Evolutionary conservation across 2,888 invertebrate species (phyloP), one percentile per base, ranked within the genome.

Genomic region (Drosophila kambysellisi): DNA sequence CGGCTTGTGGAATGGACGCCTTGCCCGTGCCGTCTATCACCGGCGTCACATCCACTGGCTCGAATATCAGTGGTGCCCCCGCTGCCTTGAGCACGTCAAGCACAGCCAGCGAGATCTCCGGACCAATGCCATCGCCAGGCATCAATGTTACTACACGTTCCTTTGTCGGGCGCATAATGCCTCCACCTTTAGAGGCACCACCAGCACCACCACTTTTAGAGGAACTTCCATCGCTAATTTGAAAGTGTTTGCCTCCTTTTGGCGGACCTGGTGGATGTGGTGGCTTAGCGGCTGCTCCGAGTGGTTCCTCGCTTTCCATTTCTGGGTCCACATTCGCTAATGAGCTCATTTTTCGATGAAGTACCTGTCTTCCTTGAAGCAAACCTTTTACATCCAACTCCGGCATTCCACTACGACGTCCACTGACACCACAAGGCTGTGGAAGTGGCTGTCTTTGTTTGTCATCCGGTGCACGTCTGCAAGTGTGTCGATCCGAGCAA

Each of bases 121-220:
- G 99, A 0, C 99, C 99, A 91, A 99, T 99, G 65, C 99, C 99
- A 95, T 99, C 99, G 41, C 99, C 99, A 33, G 99, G 99, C 90
- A 99, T 99, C 64, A 99, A 94, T 3, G 99, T 99, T 79, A 99
- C 52, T 15, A 63, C 50, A 2, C 79, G 74, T 7, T 5, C n/a
- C 12, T 25, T 35, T 0, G 20, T 33, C 32, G 8, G n/a, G 3
- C 20, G 1, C 12, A 3, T 1, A 32, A 12, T 9, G 11, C 43
- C 57, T 9, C 57, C 57, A 11, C 43, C 11, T 2, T 57, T 32
- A n/a, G 32, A 15, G n/a, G n/a, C 32, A 20, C 30, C 56, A 41
- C n/a, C 39, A 41, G 12, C 39, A 11, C 25, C 56, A 41, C 59
- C 61, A 17, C n/a, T 6, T 46, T 46, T 25, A 15, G 15, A 46